Evolutionary conservation across 2,797 vertebrate genomes (phyloP).

Genomic region (Chromis chromis): DNA sequence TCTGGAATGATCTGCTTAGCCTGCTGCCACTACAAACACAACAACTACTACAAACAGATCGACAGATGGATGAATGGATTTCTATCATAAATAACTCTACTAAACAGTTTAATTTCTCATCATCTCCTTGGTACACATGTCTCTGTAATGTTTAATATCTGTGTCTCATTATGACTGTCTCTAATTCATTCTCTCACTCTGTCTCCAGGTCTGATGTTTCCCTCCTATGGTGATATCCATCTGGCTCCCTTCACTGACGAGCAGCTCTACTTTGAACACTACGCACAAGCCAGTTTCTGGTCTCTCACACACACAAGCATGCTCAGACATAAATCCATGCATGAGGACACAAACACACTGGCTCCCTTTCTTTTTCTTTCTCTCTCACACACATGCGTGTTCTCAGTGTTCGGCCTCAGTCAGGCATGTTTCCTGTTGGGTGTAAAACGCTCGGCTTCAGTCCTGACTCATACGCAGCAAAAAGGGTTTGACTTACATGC

Average conservation of each 20-base stretch:
- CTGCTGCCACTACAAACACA: no score
- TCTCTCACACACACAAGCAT: constrained; percentile 51
- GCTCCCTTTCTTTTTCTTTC: constrained; percentile 3
- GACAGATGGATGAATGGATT: no score
- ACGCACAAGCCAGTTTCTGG: constrained; percentile 86
- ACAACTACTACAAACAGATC: no score
- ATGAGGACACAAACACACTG: constrained; percentile 55
- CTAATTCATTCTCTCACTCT: not conserved
- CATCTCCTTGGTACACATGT: no score
- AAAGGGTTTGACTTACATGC: not conserved
- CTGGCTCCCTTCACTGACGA: constrained; percentile 89
- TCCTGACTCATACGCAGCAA: constrained; percentile 40
- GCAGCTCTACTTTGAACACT: constrained; percentile 87
- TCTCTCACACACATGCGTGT: constrained; percentile 10
- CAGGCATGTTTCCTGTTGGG: constrained; percentile 64
- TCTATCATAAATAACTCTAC: no score
- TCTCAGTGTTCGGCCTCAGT: constrained; percentile 43
- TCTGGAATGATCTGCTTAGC: no score
- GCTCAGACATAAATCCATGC: constrained; percentile 29
- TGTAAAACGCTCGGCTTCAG: constrained; percentile 65
- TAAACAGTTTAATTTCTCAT: no score
- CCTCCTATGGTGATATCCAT: constrained; percentile 84
- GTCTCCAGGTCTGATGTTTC: constrained; percentile 85
- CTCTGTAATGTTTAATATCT: no score
- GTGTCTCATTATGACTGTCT: no score